phyloP scores from a whole-genome alignment of 37 sponge, comb jelly and placozoan species.

The Aphrocallistes beatrix region DNA sequence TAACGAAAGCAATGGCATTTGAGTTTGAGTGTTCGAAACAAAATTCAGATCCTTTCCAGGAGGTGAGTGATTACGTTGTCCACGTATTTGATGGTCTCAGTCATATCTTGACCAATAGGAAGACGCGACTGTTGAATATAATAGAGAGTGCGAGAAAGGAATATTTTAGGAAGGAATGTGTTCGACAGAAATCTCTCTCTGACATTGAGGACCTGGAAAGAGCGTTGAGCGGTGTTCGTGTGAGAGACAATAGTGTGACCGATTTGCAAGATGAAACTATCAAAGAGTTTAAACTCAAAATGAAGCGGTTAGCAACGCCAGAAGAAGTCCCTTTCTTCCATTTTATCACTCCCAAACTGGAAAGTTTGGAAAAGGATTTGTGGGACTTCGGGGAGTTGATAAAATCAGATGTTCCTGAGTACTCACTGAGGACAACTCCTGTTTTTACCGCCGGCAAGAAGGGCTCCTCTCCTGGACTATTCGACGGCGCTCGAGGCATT shows the following conservation, averaged over 20 bases:
- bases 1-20: too few species aligned
- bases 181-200: neutral
- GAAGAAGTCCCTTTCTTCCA: slow-evolving; percentile 2
- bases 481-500: neutral
- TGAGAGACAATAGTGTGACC: neutral
- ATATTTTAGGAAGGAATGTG: neutral
- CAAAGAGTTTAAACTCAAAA: neutral
- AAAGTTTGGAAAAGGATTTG: neutral
- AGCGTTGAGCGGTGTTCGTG: neutral
- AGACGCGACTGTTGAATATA: neutral
- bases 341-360: neutral
- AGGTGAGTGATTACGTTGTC: neutral
- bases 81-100: neutral
- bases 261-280: neutral
- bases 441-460: neutral
- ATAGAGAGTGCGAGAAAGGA: neutral
- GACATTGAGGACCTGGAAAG: neutral
- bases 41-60: neutral
- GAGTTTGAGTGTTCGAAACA: too few species aligned
- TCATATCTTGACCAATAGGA: neutral
- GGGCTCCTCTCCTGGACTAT: neutral
- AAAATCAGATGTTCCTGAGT: neutral
- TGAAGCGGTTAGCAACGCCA: neutral
- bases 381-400: neutral
- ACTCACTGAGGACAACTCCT: neutral